Percentiles rank a stretch among this genome's conserved stretches.
Evolutionary conservation across 1,140 invertebrate genomes (phyloP).

Genomic region (Trypoxylus dichotomus): DNA sequence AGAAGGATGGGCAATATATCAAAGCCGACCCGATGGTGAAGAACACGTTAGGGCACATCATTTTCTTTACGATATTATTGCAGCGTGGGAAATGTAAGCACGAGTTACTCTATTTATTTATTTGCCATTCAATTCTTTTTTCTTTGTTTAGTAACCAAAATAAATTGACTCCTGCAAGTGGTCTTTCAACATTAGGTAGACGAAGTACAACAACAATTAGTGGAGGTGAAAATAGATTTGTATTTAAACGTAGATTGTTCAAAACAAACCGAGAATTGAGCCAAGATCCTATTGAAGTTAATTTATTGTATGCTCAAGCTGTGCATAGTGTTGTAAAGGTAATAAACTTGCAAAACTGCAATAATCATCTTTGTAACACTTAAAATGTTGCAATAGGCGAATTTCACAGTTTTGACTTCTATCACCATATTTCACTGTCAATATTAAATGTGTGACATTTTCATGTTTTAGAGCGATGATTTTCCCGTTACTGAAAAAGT

Average conservation of each 20-base stretch:
- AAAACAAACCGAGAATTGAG: conserved; percentile 85
- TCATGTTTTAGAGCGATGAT: conserved; percentile 77
- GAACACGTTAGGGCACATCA: conserved; percentile 92
- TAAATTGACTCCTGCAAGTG: conserved; percentile 60
- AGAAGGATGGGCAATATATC: conserved; percentile 94
- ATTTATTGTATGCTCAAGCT: conserved; percentile 92
- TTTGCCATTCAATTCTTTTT: background rate
- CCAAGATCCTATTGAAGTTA: conserved; percentile 95
- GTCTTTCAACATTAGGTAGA: conserved; percentile 60
- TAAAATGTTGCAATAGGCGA: no score
- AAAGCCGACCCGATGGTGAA: conserved; percentile 80
- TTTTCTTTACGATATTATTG: conserved; percentile 92
- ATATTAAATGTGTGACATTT: background rate
- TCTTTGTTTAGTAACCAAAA: conserved; percentile 61
- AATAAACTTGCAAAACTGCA: no score
- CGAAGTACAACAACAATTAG: conserved; percentile 64
- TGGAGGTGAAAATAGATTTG: conserved; percentile 87
- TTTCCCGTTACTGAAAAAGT: conserved; percentile 95
- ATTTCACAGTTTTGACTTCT: no score
- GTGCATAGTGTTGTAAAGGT: conserved; percentile 94
- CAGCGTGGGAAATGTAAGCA: conserved; percentile 87
- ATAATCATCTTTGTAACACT: no score
- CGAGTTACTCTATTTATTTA: background rate
- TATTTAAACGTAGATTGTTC: conserved; percentile 91
- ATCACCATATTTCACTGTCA: background rate